Conservation (phyloP, 2,797 vertebrate species). For the Discoglossus pictus region DNA sequence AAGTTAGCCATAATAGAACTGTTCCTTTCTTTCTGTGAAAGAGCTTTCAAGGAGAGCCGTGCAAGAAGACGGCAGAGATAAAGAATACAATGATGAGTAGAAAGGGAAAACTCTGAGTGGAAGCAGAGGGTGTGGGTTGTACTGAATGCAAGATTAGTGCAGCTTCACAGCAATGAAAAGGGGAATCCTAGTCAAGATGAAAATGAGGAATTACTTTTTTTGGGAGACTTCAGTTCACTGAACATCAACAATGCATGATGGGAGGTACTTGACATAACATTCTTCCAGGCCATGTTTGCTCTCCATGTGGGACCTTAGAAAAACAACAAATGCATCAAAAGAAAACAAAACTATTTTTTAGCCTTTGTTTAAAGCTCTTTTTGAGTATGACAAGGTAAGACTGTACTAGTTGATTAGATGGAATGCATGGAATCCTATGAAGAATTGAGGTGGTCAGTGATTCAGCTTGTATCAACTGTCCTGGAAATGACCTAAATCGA, state of each 20-base stretch:
- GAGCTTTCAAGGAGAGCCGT: slow-evolving; percentile 79
- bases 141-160: slow-evolving; percentile 87
- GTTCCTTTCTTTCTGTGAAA: slow-evolving; percentile 83
- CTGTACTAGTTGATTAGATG: slow-evolving; percentile 14
- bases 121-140: slow-evolving; percentile 72
- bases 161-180: slow-evolving; percentile 76
- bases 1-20: slow-evolving; percentile 79
- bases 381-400: slow-evolving; percentile 42
- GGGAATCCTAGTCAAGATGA: slow-evolving; percentile 82
- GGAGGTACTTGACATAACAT: slow-evolving; percentile 97
- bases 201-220: slow-evolving; percentile 93
- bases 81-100: slow-evolving; percentile 74
- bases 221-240: slow-evolving; percentile 88
- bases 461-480: neutral
- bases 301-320: slow-evolving; percentile 75
- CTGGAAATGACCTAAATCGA: neutral
- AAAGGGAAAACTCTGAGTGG: slow-evolving; percentile 73
- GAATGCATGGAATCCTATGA: slow-evolving; percentile 31
- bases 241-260: slow-evolving; percentile 91
- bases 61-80: slow-evolving; percentile 77
- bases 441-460: neutral
- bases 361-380: slow-evolving; percentile 66
- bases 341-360: slow-evolving; percentile 78
- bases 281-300: slow-evolving; percentile 91
- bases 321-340: slow-evolving; percentile 70